Evolutionary conservation across 2,797 vertebrate species (phyloP).

Genomic region (Lepus oiostolus): DNA sequence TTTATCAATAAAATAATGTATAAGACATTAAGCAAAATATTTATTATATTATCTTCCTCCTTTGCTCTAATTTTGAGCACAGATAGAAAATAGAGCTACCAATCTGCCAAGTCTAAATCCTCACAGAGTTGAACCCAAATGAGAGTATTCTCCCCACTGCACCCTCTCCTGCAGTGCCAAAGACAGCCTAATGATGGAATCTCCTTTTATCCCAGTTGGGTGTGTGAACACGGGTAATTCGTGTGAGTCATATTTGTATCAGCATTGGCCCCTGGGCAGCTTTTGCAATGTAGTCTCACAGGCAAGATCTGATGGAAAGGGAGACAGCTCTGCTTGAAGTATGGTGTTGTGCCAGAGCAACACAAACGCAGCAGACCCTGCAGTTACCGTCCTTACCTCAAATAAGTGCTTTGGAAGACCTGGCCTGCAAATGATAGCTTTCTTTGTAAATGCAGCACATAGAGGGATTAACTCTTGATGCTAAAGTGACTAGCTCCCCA

Average conservation of each 20-base stretch:
- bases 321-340: not conserved
- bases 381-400: not conserved
- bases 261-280: not conserved
- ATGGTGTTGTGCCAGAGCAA: not conserved
- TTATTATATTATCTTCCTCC: not conserved
- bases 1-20: not conserved
- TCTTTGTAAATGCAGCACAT: not conserved
- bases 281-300: not conserved
- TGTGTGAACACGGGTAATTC: not conserved
- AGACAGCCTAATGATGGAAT: rapidly evolving
- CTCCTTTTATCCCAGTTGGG: not conserved
- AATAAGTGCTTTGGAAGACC: conserved; percentile 2
- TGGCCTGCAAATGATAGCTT: not conserved
- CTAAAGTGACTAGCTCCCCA: not conserved
- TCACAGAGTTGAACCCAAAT: not conserved
- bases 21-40: not conserved
- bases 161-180: rapidly evolving
- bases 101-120: not conserved
- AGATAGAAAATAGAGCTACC: not conserved
- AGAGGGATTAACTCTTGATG: not conserved
- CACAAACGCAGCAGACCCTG: not conserved
- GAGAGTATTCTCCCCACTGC: not conserved
- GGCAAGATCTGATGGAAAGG: not conserved
- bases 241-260: rapidly evolving
- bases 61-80: not conserved